Evolutionary conservation across 1,140 invertebrate genomes (phyloP).

Genomic region (Polyergus mexicanus): DNA sequence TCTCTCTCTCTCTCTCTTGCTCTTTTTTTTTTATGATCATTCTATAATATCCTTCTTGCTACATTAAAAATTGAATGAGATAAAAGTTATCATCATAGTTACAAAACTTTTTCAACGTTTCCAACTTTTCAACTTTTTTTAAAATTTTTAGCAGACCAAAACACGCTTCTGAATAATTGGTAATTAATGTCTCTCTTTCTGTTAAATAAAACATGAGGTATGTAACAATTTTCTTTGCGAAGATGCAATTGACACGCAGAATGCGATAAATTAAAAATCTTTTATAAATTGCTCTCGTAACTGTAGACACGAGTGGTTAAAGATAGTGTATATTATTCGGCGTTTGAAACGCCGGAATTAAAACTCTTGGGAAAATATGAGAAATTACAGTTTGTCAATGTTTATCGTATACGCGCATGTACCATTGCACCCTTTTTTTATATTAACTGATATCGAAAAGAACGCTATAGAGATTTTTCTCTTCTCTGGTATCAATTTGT

Average conservation of each 20-base stretch:
- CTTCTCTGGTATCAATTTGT: slow-evolving; percentile 68
- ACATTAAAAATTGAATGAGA: slow-evolving; percentile 24
- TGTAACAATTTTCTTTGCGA: background rate
- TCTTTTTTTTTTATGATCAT: background rate
- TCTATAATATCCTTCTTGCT: background rate
- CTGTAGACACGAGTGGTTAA: background rate
- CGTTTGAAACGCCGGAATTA: background rate
- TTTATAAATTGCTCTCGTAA: background rate
- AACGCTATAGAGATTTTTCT: slow-evolving; percentile 33
- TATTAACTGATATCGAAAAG: slow-evolving; percentile 23
- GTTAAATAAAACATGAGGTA: background rate
- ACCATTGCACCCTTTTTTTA: slow-evolving; percentile 4
- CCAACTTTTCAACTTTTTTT: background rate
- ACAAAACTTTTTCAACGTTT: background rate
- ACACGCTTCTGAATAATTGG: background rate
- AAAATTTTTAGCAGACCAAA: background rate
- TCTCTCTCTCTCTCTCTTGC: background rate
- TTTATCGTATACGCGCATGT: background rate
- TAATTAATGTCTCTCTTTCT: background rate
- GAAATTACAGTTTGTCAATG: background rate
- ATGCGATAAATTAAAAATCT: background rate
- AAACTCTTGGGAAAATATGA: background rate
- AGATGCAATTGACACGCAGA: background rate
- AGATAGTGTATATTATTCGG: background rate
- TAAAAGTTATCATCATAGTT: background rate